Conservation (phyloP, 37 sponge, comb jelly and placozoan species). For the Agelas oroides region DNA sequence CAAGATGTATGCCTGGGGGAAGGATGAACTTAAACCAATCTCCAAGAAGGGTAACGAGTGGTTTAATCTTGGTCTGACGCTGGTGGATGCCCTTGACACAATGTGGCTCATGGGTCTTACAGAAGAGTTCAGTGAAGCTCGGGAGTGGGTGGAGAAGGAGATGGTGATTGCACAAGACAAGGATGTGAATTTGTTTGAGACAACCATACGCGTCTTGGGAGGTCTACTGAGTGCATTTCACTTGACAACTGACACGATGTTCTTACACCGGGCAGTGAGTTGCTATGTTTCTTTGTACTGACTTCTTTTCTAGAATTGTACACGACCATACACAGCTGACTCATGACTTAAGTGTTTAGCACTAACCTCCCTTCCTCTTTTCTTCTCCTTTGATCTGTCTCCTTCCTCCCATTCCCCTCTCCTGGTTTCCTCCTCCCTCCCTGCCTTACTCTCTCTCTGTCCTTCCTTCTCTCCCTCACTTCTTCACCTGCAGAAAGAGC, state of each 20-base stretch:
- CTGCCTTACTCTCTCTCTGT: too few relatives aligned
- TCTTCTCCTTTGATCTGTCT: too few relatives aligned
- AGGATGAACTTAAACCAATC: slow-evolving; percentile 89
- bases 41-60: slow-evolving; percentile 73
- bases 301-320: too few relatives aligned
- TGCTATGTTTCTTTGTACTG: neutral
- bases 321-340: too few relatives aligned
- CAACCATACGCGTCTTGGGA: slow-evolving; percentile 95
- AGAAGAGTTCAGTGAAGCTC: slow-evolving; percentile 83
- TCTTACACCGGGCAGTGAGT: slow-evolving; percentile 87
- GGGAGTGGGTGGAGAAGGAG: slow-evolving; percentile 76
- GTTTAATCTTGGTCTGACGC: slow-evolving; percentile 93
- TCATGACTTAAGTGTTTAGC: too few relatives aligned
- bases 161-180: slow-evolving; percentile 74
- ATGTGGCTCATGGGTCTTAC: slow-evolving; percentile 96
- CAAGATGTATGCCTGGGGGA: slow-evolving; percentile 90
- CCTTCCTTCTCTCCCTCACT: too few relatives aligned
- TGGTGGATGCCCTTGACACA: slow-evolving; percentile 95
- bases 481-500: slow-evolving; percentile 64
- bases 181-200: slow-evolving; percentile 97
- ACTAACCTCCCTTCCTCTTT: too few relatives aligned
- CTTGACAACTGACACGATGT: slow-evolving; percentile 81
- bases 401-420: too few relatives aligned
- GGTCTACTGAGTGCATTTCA: slow-evolving; percentile 91
- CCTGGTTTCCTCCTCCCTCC: too few relatives aligned